Evolutionary conservation across 2,113 vertebrate species (phyloP), one percentile per base, ranked within the genome.

Genomic region (Acanthochromis polyacanthus): DNA sequence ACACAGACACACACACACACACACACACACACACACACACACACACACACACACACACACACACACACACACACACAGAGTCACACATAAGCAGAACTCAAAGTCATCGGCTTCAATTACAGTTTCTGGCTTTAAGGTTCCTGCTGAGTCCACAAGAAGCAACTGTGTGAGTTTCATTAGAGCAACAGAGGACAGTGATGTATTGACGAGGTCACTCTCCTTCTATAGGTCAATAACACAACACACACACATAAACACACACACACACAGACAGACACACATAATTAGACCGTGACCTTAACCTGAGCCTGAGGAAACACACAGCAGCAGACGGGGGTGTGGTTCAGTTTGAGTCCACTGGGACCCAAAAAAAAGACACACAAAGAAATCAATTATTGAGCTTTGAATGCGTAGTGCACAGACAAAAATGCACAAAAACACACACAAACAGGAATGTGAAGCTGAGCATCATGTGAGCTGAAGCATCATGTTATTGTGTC

Each of bases 141-240:
- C 73, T 89, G 89, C 90, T 88, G 85, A 88, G 50, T 60, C 3
- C 32, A 78, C 85, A 67, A 56, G 51, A 83, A 58, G 45, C 50
- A 61, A 67, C 70, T 25, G 59, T 30, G 75, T 8, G 64, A 67
- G 45, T 56, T n/a, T 72, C 53, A 80, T 73, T 75, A 76, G 30
- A 71, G 38, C n/a, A 0, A 46, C 14, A 75, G 64, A 67, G 74
- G 74, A 83, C 57, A 55, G 63, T 12, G 67, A 51, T 52, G 61
- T 71, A 88, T 85, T 65, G 84, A 88, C 75, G 23, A 7, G 9
- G 20, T 20, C 50, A 40, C 25, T 30, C 25, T 25, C 25, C 25
- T 25, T 25, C 28, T 45, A 10, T 43, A 6, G 23, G 68, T 82
- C 75, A 75, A 65, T 71, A 66, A 71, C 75, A 62, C 30, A 25